A percentile compares a stretch with the other conserved stretches of the same genome.
Conservation (phyloP, 2,888 invertebrate genomes). For the Netelia melanura region DNA sequence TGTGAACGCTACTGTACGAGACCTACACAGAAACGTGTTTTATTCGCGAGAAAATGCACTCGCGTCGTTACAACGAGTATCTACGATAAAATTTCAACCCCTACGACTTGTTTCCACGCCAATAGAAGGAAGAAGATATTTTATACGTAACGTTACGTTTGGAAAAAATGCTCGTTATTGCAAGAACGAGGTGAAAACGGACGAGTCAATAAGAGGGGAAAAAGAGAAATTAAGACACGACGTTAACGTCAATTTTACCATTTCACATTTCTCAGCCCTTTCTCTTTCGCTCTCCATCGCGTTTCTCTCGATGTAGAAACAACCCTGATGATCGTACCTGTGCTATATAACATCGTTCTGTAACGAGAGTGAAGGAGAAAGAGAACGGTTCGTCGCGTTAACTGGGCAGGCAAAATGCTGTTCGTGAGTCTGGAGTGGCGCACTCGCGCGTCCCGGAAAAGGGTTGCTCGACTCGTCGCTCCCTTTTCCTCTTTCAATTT, state of each 20-base stretch:
- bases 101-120: not conserved
- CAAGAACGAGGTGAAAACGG: not conserved
- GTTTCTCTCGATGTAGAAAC: conserved; percentile 23
- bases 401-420: conserved; percentile 62
- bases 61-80: not conserved
- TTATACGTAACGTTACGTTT: not conserved
- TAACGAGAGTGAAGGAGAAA: conserved; percentile 21
- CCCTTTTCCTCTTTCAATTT: conserved; percentile 36
- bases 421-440: conserved; percentile 45
- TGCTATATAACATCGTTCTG: conserved; percentile 4
- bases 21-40: not conserved
- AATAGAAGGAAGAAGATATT: not conserved
- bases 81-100: not conserved
- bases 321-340: not conserved
- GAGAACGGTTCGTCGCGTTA: conserved; percentile 56
- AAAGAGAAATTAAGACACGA: conserved; percentile 4
- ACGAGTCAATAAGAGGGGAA: not conserved
- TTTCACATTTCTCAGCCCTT: not conserved
- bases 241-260: conserved; percentile 7
- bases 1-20: conserved; percentile 7
- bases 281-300: not conserved
- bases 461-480: conserved; percentile 21
- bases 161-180: not conserved
- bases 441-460: conserved; percentile 35
- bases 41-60: not conserved